These are phyloP conservation scores for Oreochromis niloticus DNA, from an alignment of 2,113 vertebrate species.

Conservation along the genomic window DNA sequence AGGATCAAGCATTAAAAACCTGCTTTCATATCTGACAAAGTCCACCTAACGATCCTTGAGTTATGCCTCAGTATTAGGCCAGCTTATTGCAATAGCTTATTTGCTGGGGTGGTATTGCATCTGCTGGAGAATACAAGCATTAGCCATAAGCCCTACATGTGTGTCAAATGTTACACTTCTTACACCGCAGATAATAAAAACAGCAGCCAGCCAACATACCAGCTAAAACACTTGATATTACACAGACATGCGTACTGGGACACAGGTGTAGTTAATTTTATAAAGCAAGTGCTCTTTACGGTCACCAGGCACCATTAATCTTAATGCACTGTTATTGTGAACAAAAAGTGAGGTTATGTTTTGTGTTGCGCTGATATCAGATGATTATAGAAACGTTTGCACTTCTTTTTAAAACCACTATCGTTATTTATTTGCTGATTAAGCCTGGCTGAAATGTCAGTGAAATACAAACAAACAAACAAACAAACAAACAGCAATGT, in stretches of 20 bases:
- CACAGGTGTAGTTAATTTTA: not conserved
- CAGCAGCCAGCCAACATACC: not conserved
- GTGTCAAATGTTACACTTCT: not conserved
- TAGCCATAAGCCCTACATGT: not conserved
- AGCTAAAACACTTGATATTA: not conserved
- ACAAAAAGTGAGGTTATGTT: not conserved
- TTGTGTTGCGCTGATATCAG: not conserved
- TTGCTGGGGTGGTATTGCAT: conserved; percentile 52
- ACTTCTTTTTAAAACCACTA: not conserved
- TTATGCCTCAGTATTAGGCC: conserved; percentile 32
- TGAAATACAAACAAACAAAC: not conserved
- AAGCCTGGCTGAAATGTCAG: not conserved
- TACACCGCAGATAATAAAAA: not conserved
- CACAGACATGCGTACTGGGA: not conserved
- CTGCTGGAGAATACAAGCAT: conserved; percentile 18
- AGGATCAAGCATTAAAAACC: conserved; percentile 23
- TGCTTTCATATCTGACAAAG: conserved; percentile 11
- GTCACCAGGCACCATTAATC: not conserved
- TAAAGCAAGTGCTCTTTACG: not conserved
- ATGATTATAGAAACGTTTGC: not conserved
- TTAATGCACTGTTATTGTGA: not conserved
- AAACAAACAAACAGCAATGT: not conserved
- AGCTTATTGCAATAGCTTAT: conserved; percentile 65
- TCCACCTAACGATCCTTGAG: conserved; percentile 41
- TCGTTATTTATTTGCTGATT: not conserved